A percentile compares a stretch with the other conserved stretches of the same genome.
Evolutionary conservation across 2,113 vertebrate genomes (phyloP).

Genomic region (Mastomys coucha): DNA sequence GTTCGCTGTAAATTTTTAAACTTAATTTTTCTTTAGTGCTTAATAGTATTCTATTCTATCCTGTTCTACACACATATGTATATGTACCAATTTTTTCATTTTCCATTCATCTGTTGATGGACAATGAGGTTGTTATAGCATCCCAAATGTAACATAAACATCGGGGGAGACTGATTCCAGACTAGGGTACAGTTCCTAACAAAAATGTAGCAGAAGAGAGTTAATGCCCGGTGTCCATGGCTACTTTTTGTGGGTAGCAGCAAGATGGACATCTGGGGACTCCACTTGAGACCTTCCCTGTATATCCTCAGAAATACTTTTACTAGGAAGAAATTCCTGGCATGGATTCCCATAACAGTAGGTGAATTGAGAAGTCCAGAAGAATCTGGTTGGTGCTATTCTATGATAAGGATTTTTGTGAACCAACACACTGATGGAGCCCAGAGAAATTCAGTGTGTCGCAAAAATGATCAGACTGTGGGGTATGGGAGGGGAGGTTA

Average conservation of each 20-base stretch:
- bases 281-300: not conserved
- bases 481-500: not conserved
- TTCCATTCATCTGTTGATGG: not conserved
- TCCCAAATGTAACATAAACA: not conserved
- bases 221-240: not conserved
- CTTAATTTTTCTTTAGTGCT: not conserved
- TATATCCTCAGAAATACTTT: not conserved
- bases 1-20: not conserved
- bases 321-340: not conserved
- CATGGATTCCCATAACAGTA: too few species aligned
- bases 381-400: too few species aligned
- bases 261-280: not conserved
- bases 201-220: not conserved
- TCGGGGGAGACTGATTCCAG: not conserved
- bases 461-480: not conserved
- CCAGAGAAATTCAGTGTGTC: not conserved
- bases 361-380: not conserved
- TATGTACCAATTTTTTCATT: not conserved
- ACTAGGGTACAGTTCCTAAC: not conserved
- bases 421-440: too few species aligned
- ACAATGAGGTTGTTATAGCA: not conserved
- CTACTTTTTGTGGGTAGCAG: not conserved
- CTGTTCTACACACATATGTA: not conserved
- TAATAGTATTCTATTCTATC: not conserved
- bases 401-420: not conserved